Base-by-base conservation (phyloP, 1,140 invertebrate genomes). In the Neotoxoptera formosana region DNA sequence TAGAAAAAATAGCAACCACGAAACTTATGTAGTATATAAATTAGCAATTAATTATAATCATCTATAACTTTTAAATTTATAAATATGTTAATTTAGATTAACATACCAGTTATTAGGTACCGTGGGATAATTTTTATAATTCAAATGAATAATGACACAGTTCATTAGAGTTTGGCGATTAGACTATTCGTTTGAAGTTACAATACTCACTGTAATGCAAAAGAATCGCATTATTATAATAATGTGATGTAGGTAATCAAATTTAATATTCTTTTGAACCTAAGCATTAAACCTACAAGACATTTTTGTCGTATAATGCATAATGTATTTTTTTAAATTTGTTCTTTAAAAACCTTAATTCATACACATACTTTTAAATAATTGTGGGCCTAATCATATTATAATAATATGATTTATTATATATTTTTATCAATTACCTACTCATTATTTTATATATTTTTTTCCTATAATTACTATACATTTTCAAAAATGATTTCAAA, bases 261-360 rank as follows among this genome's bases (percentile, higher is more conserved):
- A 86, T 86, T 45, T 45, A 86, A 86, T 86, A 86, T 86, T 47
- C 36, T 84, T 86, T 86, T 86, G 84, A 86, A 86, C 25, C 11
- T 47, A n/a, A 9, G 1, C 36, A 84, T 84, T 84, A 45, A 30
- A 84, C 23, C 34, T 0, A 84, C 34, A 84, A 84, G 36, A 41
- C 7, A 14, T 30, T 84, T 84, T 41, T 23, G 3, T 45, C 23
- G 2, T 45, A 36, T 45, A 84, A 84, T 84, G 23, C 23, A 84
- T 41, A 45, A 84, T 84, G 23, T 41, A 41, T 36, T 25, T 41
- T 84, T 84, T 25, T 41, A 30, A 84, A 84, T 83, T 81, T 41
- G 36, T 83, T 41, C 23, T 41, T 83, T 23, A 83, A 34, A 83
- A 83, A 83, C 76, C 8, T 83, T 17, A 34, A 41, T 41, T 21